Base-by-base conservation (phyloP, 2,888 invertebrate genomes). In the Lycaena phlaeas region DNA sequence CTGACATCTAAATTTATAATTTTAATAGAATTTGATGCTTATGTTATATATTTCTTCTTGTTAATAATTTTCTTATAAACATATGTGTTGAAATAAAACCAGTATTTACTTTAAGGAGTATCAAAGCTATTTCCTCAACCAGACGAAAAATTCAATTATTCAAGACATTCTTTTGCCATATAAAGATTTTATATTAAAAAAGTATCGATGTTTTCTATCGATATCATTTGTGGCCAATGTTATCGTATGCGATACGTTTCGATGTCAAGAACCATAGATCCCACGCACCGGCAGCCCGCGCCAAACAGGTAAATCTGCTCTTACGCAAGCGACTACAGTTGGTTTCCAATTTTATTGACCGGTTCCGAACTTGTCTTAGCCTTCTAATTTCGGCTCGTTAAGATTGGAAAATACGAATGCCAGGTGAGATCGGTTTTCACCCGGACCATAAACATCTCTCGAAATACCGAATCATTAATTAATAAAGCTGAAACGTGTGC, bases 281-380 rank as follows among this genome's bases (percentile, higher is more conserved):
- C 78, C 81, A 78, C 77, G 77, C 75, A 66, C 56, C 22, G 58
- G 43, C 43, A 49, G 52, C 54, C 52, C 63, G 74, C 69, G 72
- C 68, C 65, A 69, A 78, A 76, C 79, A 69, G 75, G 81, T 75
- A 68, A 64, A 60, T 62, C 75, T 61, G 57, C 71, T 69, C 69
- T 82, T 81, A 79, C 78, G 81, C 84, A 84, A 84, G 76, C 70
- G 64, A 73, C 78, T 72, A 79, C 78, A 77, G 70, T 79, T 74
- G 78, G 82, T 82, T 82, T 82, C 79, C 82, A 82, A 84, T 81
- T 82, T 84, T 82, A 82, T 84, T 82, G 81, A 84, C 82, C 82
- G 82, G 82, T 84, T 82, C 67, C 66, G 53, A 72, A 78, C 69
- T 75, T 71, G 81, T 77, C 75, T 74, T 67, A 78, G 77, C 78